Evolutionary conservation across 2,888 invertebrate genomes (phyloP).

Genomic region (Macaria notata): DNA sequence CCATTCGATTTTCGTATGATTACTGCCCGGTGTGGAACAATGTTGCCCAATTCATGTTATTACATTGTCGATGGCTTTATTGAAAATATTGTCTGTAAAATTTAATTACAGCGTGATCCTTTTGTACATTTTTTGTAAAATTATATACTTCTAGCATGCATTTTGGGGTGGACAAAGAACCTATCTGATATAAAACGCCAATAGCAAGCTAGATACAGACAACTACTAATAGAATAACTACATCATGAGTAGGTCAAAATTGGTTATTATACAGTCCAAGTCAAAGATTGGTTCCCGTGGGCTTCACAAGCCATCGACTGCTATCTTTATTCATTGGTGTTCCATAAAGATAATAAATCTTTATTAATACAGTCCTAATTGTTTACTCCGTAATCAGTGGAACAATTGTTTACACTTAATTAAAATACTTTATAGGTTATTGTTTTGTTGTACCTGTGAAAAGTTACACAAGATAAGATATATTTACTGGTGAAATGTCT

Average conservation of each 20-base stretch:
- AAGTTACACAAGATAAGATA: conserved; percentile 5
- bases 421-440: conserved; percentile 13
- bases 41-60: conserved; percentile 27
- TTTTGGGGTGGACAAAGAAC: not conserved
- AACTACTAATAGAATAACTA: conserved; percentile 12
- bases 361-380: conserved; percentile 38
- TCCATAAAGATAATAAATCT: conserved; percentile 40
- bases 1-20: conserved; percentile 46
- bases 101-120: not conserved
- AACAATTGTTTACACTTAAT: conserved; percentile 7
- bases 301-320: conserved; percentile 39
- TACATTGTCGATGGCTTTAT: conserved; percentile 20
- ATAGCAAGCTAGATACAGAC: too few species aligned
- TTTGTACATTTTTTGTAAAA: not conserved
- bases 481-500: not conserved
- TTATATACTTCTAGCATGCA: not conserved
- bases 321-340: conserved; percentile 47
- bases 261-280: conserved; percentile 39
- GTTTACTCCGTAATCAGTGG: conserved; percentile 42
- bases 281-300: conserved; percentile 43
- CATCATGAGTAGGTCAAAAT: conserved; percentile 31
- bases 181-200: not conserved
- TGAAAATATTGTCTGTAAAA: too few species aligned
- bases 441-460: conserved; percentile 4
- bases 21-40: conserved; percentile 36